A percentile compares a stretch with the other conserved stretches of the same genome.
Evolutionary conservation across 2,888 invertebrate species (phyloP).

Genomic region (Autographa pulchrina): DNA sequence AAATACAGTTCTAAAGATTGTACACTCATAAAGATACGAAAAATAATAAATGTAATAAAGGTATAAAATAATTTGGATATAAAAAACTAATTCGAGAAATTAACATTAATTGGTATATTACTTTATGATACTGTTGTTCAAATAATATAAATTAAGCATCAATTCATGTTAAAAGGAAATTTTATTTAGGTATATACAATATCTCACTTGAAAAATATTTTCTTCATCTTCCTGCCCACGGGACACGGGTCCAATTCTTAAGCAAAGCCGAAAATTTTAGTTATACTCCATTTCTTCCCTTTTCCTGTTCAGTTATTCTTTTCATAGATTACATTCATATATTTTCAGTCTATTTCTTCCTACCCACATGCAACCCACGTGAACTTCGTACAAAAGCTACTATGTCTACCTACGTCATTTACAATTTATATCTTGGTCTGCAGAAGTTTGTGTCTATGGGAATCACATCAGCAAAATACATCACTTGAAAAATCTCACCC

Average conservation of each 20-base stretch:
- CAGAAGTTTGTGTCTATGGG: no score
- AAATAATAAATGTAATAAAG: background rate
- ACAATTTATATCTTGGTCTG: no score
- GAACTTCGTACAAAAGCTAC: no score
- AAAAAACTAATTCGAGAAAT: background rate
- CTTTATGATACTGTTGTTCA: slow-evolving; percentile 1
- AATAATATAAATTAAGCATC: background rate
- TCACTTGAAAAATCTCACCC: no score
- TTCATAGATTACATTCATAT: no score
- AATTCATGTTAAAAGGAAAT: background rate
- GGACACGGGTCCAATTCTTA: background rate
- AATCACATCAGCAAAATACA: no score
- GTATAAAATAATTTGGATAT: slow-evolving; percentile 1
- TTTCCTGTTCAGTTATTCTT: no score
- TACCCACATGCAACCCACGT: no score
- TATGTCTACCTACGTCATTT: no score
- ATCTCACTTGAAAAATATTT: background rate
- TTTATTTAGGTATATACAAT: background rate
- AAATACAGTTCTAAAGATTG: background rate
- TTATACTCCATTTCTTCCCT: no score
- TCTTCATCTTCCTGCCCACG: background rate
- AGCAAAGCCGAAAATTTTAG: no score
- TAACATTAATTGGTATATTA: background rate
- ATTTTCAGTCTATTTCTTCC: no score
- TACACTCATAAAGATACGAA: background rate